Percentiles rank a stretch among this genome's conserved stretches.
Conservation (phyloP, 2,113 vertebrate genomes). For the Gnathonemus longibarbis region DNA sequence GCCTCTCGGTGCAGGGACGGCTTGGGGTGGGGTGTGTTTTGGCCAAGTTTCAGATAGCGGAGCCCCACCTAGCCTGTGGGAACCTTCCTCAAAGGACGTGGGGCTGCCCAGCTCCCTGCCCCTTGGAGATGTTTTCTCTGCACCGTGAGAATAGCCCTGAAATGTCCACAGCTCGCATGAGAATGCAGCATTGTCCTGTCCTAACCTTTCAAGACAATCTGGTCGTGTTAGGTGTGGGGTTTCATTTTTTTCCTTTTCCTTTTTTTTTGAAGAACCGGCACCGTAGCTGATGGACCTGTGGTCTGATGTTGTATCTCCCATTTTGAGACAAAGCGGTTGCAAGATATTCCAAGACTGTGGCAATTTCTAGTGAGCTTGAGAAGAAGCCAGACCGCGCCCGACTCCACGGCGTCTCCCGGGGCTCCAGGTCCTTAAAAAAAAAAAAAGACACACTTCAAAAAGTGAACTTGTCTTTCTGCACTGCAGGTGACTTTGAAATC, state of each 20-base stretch:
- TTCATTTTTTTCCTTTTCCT: background rate
- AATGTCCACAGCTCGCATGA: background rate
- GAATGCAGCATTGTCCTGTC: background rate
- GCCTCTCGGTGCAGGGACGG: conserved; percentile 19
- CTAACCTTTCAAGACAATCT: background rate
- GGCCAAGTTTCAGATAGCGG: conserved; percentile 33
- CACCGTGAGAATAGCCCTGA: background rate
- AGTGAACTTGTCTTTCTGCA: background rate
- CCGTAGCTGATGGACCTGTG: background rate
- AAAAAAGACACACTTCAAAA: background rate
- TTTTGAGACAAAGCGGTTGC: background rate
- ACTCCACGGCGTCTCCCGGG: background rate
- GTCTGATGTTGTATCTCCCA: background rate
- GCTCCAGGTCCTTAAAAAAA: background rate
- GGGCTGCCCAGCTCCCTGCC: background rate
- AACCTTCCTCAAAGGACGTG: conserved; percentile 25
- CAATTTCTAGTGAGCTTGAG: background rate
- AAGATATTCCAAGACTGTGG: background rate
- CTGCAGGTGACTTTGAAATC: background rate
- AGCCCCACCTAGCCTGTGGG: conserved; percentile 41
- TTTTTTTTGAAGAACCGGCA: background rate
- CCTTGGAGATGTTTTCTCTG: background rate
- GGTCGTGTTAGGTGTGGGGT: background rate
- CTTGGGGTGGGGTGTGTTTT: conserved; percentile 38
- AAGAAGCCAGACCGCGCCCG: background rate